phyloP scores from a whole-genome alignment of 2,797 vertebrate species.

The Lindbergichthys nudifrons region DNA sequence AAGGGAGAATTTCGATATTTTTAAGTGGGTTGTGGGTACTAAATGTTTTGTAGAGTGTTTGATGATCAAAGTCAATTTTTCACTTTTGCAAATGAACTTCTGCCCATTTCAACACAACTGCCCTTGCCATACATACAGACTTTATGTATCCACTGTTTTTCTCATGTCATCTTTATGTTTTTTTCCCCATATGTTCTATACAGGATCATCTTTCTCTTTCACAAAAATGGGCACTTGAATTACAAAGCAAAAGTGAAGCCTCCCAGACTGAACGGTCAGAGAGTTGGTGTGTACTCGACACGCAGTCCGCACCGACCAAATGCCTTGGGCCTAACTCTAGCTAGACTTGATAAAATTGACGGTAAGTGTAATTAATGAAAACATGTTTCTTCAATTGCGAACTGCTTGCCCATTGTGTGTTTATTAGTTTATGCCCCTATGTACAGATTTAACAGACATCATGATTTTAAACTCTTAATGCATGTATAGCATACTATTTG shows the following conservation, averaged over 20 bases:
- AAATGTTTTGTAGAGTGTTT: too few relatives aligned
- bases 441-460: background rate
- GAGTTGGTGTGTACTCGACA: slow-evolving; percentile 90
- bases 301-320: slow-evolving; percentile 93
- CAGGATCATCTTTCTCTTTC: slow-evolving; percentile 93
- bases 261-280: slow-evolving; percentile 88
- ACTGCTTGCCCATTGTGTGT: background rate
- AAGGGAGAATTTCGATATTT: too few relatives aligned
- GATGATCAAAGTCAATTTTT: background rate
- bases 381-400: background rate
- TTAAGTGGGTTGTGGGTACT: too few relatives aligned
- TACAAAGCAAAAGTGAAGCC: slow-evolving; percentile 93
- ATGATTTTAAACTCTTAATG: background rate
- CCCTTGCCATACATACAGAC: background rate
- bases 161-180: background rate
- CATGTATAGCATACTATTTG: background rate
- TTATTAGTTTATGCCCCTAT: background rate
- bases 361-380: slow-evolving; percentile 74
- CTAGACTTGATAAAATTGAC: slow-evolving; percentile 86
- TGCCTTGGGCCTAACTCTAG: slow-evolving; percentile 89
- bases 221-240: slow-evolving; percentile 91
- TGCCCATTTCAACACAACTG: background rate
- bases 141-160: background rate
- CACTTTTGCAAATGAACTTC: background rate
- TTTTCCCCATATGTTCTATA: slow-evolving; percentile 8